A percentile compares a stretch with the other conserved stretches of the same genome.
Evolutionary conservation across 2,797 vertebrate genomes (phyloP).

Genomic region (Morelia viridis): DNA sequence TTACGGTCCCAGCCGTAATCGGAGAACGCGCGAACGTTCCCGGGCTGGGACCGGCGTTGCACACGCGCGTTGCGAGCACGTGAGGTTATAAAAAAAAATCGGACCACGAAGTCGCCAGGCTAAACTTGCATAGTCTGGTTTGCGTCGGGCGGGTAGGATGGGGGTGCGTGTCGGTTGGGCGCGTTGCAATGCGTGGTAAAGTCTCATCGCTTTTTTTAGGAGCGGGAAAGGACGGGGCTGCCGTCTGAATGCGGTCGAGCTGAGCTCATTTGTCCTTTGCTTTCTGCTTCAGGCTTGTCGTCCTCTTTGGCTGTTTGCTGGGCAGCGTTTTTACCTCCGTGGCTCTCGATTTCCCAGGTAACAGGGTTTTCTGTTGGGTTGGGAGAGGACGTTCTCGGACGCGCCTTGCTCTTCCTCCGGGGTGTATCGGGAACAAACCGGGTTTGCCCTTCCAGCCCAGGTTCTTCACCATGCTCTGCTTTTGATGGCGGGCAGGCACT

Average conservation of each 20-base stretch:
- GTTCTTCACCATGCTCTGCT: background rate
- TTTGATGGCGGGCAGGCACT: background rate
- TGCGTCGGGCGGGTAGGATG: background rate
- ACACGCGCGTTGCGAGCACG: slow-evolving; percentile 23
- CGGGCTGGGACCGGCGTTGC: background rate
- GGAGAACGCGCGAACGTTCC: background rate
- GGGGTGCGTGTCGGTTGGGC: fast-evolving
- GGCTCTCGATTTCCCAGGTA: slow-evolving; percentile 57
- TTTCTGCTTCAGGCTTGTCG: slow-evolving; percentile 45
- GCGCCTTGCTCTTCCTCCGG: background rate
- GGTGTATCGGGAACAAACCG: background rate
- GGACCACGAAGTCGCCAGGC: background rate
- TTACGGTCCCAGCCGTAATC: no score
- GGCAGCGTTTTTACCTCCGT: background rate
- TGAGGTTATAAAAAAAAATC: background rate
- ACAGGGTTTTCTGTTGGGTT: background rate
- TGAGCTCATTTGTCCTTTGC: fast-evolving
- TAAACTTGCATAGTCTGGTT: background rate
- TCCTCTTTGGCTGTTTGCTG: slow-evolving; percentile 17
- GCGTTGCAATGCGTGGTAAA: slow-evolving; percentile 26
- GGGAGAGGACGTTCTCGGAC: background rate
- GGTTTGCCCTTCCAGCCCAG: background rate
- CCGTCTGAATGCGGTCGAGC: background rate
- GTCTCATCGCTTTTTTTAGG: background rate
- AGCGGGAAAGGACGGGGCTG: background rate